Percentiles rank a stretch among this genome's conserved stretches.
Conservation (phyloP, 1,140 invertebrate species). For the Caenorhabditis briggsae region DNA sequence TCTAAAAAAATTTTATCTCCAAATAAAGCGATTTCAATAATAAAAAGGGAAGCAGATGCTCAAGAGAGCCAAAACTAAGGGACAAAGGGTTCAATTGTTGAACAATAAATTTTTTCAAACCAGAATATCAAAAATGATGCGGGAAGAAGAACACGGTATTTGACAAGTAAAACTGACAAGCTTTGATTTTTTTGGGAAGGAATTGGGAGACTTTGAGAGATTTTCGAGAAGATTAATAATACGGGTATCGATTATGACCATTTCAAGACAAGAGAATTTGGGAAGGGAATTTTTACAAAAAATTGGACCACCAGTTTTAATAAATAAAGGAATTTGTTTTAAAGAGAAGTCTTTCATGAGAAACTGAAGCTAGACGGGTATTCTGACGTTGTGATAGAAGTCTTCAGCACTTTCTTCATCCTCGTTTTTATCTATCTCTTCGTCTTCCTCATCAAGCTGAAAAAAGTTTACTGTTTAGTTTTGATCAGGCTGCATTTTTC, state of each 20-base stretch:
- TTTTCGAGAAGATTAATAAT: neutral
- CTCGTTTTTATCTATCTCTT: neutral
- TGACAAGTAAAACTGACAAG: neutral
- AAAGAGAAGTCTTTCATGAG: no score
- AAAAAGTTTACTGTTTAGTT: neutral
- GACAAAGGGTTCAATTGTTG: no score
- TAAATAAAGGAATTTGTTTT: neutral
- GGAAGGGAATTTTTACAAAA: neutral
- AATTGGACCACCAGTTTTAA: neutral
- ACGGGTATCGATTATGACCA: neutral
- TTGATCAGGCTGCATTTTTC: neutral
- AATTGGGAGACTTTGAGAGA: neutral
- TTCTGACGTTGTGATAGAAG: neutral
- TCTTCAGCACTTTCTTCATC: conserved; percentile 20
- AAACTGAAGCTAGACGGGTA: conserved; percentile 2
- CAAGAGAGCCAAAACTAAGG: neutral
- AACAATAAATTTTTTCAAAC: no score
- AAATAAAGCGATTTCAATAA: neutral
- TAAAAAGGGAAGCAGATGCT: neutral
- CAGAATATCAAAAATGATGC: neutral
- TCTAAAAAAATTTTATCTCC: neutral
- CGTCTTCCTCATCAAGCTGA: conserved; percentile 21
- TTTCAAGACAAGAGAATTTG: neutral
- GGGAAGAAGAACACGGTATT: neutral
- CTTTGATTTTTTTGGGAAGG: neutral